Evolutionary conservation across 2,113 vertebrate genomes (phyloP).

Genomic region (Oncorhynchus keta): DNA sequence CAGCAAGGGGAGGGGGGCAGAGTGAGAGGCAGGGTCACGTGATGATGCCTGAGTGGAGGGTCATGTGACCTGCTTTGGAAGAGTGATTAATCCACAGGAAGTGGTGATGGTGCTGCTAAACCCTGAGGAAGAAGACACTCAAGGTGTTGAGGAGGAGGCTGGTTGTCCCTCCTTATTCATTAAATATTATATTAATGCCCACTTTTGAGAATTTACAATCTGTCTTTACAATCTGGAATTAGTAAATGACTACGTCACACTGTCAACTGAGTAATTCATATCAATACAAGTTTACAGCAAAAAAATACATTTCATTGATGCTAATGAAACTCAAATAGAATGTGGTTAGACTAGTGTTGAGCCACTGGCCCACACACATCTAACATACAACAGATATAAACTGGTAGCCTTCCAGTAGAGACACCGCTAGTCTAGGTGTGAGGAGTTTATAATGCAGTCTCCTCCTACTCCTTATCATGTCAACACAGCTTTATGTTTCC

Average conservation of each 20-base stretch:
- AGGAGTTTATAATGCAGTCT: too few species aligned
- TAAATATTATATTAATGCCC: neutral
- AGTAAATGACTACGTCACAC: too few species aligned
- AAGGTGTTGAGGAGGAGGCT: slow-evolving; percentile 45
- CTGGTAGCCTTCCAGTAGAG: neutral
- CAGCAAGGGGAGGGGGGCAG: slow-evolving; percentile 57
- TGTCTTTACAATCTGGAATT: too few species aligned
- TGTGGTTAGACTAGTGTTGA: too few species aligned
- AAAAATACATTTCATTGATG: neutral
- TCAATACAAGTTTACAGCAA: neutral
- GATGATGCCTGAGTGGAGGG: slow-evolving; percentile 69
- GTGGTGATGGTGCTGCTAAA: slow-evolving; percentile 59
- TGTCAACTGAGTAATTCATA: neutral
- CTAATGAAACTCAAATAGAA: neutral
- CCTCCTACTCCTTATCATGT: neutral
- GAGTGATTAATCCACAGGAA: slow-evolving; percentile 84
- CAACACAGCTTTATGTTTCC: neutral
- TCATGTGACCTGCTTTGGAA: slow-evolving; percentile 82
- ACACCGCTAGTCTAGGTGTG: neutral
- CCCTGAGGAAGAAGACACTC: too few species aligned
- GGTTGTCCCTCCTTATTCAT: neutral
- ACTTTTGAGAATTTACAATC: neutral
- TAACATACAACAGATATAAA: neutral
- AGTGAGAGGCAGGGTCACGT: slow-evolving; percentile 70
- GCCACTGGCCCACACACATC: neutral